Base-by-base conservation (phyloP, 2,888 invertebrate species). In the Noctuana brunneofusca region DNA sequence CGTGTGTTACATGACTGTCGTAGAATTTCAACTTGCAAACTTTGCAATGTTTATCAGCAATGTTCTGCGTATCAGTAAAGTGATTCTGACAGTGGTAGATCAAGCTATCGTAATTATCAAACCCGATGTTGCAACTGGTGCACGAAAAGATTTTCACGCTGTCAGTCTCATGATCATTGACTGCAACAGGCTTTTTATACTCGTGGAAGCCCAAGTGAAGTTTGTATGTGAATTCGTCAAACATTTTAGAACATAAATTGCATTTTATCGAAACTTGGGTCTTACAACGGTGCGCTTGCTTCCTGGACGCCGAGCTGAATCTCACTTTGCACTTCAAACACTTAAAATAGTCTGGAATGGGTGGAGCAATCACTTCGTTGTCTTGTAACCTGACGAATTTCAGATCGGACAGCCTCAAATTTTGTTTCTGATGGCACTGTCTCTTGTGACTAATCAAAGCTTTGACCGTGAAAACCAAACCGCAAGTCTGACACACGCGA, bases 1-100 rank as follows among this genome's bases (percentile, higher is more conserved):
- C 49, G 8, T 50, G 49, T 3, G 3, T 50, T 9, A 16, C 24
- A 12, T 57, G 57, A 9, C 18, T 30, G 4, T 24, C 20, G 0
- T 81, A 76, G 4, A 87, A 78, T 2, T 74, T 69, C 0, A 87
- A 57, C 1, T 77, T 67, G 56, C 87, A 88, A 0, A 75, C 68
- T 0, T 71, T 64, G 48, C 87, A 70, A 70, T 4, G 65, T 65
- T 27, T 65, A 69, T 12, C 52, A 11, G 9, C 30, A 14, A 46
- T 0, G 3, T 8, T n/a, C 2, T 72, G 68, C 54, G 74, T 64
- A 5, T 74, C 66, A 8, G 71, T 74, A 0, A 77, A 70, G 54
- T 87, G 86, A 0, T 72, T 70, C 32, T 86, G 86, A 1, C 79
- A 73, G 50, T 87, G 87, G 0, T 78, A 80, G 0, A 87, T 79